Conservation (phyloP, 2,113 vertebrate genomes). For the Macquaria australasica region DNA sequence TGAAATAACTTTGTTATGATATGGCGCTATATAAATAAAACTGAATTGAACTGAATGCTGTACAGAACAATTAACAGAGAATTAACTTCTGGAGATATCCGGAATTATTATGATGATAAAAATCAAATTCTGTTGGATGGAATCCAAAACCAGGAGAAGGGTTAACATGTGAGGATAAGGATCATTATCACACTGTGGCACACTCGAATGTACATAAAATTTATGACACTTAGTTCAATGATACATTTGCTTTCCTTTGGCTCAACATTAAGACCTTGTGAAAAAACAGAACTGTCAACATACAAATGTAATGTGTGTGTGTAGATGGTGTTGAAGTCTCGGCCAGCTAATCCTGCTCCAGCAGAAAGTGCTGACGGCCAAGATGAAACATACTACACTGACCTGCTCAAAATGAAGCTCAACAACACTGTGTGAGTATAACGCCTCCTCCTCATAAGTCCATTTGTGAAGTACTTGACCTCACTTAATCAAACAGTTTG, state of each 20-base stretch:
- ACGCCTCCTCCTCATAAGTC: background rate
- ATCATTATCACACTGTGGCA: background rate
- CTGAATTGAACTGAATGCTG: background rate
- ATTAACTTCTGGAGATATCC: background rate
- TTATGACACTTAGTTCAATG: too few relatives aligned
- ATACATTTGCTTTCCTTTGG: too few relatives aligned
- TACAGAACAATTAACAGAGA: too few relatives aligned
- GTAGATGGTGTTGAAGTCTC: conserved; percentile 72
- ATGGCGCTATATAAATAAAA: too few relatives aligned
- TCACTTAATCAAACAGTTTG: background rate
- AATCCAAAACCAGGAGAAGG: background rate
- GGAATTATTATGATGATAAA: background rate
- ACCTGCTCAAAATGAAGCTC: conserved; percentile 94
- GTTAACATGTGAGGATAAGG: too few relatives aligned
- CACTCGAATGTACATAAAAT: too few relatives aligned
- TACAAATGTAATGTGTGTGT: background rate
- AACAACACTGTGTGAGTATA: conserved; percentile 89
- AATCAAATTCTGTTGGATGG: background rate
- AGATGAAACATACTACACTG: conserved; percentile 91
- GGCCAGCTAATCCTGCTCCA: conserved; percentile 44
- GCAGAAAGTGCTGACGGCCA: conserved; percentile 71
- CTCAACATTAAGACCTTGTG: too few relatives aligned
- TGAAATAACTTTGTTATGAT: too few relatives aligned
- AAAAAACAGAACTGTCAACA: too few relatives aligned
- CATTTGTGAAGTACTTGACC: background rate